These are phyloP conservation scores for Percina caprodes DNA, from an alignment of 2,113 vertebrate species.

Conservation along the genomic window DNA sequence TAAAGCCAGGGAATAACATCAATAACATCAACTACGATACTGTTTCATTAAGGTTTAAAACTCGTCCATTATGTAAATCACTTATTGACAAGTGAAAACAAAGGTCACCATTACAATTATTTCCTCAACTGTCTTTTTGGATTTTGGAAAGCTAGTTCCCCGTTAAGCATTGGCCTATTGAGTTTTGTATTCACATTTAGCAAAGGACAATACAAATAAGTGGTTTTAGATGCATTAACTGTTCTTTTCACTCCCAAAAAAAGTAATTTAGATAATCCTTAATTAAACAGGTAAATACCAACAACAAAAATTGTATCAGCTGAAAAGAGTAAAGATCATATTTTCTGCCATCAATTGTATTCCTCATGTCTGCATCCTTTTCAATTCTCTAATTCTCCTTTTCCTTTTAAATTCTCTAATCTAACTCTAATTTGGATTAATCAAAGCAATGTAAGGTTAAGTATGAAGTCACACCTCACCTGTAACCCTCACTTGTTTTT, in stretches of 20 bases:
- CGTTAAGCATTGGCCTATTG: background rate
- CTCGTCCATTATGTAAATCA: background rate
- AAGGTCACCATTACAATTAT: background rate
- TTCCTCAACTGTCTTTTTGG: background rate
- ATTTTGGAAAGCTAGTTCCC: background rate
- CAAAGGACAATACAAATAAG: background rate
- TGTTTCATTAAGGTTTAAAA: background rate
- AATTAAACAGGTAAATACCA: conserved; percentile 29
- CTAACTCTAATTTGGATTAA: conserved; percentile 14
- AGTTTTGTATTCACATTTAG: background rate
- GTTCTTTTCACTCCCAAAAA: background rate
- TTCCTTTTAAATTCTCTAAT: background rate
- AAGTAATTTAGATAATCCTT: conserved; percentile 29
- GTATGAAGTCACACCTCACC: background rate
- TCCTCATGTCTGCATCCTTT: background rate
- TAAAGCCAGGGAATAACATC: background rate
- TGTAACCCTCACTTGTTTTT: too few species aligned
- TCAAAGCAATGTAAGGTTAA: background rate
- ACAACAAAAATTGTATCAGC: background rate
- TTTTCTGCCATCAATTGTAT: background rate
- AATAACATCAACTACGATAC: background rate
- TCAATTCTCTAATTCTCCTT: too few species aligned
- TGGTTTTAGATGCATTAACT: background rate
- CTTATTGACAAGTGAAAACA: background rate
- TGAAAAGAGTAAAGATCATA: conserved; percentile 3